Percentiles rank a stretch among this genome's conserved stretches.
phyloP scores from a whole-genome alignment of 2,797 vertebrate species.

The Melanotaenia maccullochi region DNA sequence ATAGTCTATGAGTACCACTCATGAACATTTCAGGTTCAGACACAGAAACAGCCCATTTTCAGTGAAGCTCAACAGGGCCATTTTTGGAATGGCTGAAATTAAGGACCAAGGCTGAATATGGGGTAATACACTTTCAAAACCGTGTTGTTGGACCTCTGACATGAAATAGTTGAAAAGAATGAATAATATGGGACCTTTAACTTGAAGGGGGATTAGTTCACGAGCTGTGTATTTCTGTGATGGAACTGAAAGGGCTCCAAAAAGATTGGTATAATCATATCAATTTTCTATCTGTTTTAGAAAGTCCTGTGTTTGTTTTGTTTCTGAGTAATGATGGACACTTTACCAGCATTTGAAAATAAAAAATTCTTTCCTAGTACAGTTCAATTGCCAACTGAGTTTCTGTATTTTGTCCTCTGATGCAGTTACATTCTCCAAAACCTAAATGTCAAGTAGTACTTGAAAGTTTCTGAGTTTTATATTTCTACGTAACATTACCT shows the following conservation, averaged over 20 bases:
- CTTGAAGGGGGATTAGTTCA: conserved; percentile 8
- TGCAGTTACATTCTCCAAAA: neutral
- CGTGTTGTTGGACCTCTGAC: too few species aligned
- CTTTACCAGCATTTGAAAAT: conserved; percentile 73
- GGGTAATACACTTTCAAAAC: too few species aligned
- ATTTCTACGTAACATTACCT: too few species aligned
- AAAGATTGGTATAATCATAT: conserved; percentile 28
- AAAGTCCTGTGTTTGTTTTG: conserved; percentile 34
- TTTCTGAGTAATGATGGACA: conserved; percentile 54
- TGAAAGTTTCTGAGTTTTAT: neutral
- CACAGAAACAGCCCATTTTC: too few species aligned
- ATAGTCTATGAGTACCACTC: too few species aligned
- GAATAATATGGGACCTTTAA: neutral
- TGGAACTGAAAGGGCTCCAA: conserved; percentile 64
- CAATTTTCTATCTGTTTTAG: conserved; percentile 46
- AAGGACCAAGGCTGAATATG: too few species aligned
- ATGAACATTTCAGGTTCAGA: too few species aligned
- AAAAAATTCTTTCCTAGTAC: conserved; percentile 55
- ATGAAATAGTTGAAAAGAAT: too few species aligned
- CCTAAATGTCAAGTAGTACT: neutral
- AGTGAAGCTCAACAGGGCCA: too few species aligned
- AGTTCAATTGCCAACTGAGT: neutral
- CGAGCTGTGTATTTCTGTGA: conserved; percentile 48
- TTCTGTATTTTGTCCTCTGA: neutral
- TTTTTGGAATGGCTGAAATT: too few species aligned